These are phyloP conservation scores for Melieria omissa DNA, from an alignment of 2,888 invertebrate genomes.

Conservation along the genomic window DNA sequence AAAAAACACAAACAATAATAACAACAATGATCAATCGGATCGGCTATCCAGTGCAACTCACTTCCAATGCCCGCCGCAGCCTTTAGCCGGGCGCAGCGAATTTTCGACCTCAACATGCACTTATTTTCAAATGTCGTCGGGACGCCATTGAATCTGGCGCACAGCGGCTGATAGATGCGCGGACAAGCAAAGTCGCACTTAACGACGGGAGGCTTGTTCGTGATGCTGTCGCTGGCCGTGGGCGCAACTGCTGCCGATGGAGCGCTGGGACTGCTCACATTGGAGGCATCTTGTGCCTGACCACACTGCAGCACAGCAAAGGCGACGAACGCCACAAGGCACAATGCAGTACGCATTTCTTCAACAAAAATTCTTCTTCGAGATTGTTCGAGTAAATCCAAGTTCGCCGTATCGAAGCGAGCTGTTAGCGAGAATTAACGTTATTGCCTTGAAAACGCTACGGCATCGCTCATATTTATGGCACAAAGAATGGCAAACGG, in stretches of 20 bases:
- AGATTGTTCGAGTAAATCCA: too few relatives aligned
- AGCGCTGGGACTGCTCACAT: too few relatives aligned
- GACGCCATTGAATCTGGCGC: not conserved
- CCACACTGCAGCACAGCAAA: too few relatives aligned
- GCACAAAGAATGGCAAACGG: too few relatives aligned
- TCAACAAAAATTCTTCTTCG: too few relatives aligned
- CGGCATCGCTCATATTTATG: too few relatives aligned
- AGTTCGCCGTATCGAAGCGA: too few relatives aligned
- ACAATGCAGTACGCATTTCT: too few relatives aligned
- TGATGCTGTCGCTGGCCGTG: not conserved
- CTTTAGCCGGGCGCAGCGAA: not conserved
- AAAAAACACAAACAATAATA: not conserved
- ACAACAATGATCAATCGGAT: not conserved
- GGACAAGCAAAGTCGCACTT: not conserved
- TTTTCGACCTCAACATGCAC: not conserved
- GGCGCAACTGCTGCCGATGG: not conserved
- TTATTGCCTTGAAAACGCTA: too few relatives aligned
- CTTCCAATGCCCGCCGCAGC: not conserved
- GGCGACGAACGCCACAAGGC: too few relatives aligned
- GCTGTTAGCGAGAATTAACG: too few relatives aligned
- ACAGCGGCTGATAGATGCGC: not conserved
- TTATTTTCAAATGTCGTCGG: not conserved
- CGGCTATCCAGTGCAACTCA: not conserved
- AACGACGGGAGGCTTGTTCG: not conserved
- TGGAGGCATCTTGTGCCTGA: too few relatives aligned